Conservation (phyloP, 2,888 invertebrate species). For the Chalcosyrphus nemorum region DNA sequence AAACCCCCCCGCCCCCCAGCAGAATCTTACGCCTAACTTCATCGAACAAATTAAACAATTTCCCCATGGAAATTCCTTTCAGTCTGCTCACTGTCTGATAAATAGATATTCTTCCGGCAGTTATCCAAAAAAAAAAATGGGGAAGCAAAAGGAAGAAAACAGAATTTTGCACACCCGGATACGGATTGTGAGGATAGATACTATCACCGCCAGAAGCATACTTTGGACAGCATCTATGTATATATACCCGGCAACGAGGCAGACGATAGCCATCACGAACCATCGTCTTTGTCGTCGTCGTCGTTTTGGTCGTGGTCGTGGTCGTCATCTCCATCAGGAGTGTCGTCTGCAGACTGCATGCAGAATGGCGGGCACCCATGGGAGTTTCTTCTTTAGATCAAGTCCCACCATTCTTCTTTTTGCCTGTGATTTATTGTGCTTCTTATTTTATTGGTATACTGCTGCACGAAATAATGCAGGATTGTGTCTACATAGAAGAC, state of each 20-base stretch:
- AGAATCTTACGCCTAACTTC: conserved; percentile 10
- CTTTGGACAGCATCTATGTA: conserved; percentile 37
- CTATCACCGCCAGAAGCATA: conserved; percentile 35
- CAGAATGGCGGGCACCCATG: conserved; percentile 27
- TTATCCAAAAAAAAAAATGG: conserved; percentile 49
- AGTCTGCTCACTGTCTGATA: conserved; percentile 66
- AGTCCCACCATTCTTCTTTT: conserved; percentile 35
- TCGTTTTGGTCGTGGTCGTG: conserved; percentile 28
- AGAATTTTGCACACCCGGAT: conserved; percentile 57
- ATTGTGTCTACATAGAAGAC: conserved; percentile 35
- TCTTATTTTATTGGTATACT: conserved; percentile 65
- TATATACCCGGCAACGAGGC: conserved; percentile 48
- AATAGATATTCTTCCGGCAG: conserved; percentile 72
- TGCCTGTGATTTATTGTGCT: conserved; percentile 63
- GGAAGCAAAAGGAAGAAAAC: neutral
- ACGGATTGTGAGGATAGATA: conserved; percentile 37
- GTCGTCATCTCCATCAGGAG: conserved; percentile 66
- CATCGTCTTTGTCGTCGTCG: conserved; percentile 33
- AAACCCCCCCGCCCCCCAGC: conserved; percentile 29
- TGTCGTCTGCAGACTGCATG: conserved; percentile 48
- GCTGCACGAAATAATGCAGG: conserved; percentile 56
- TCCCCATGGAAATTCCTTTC: conserved; percentile 59
- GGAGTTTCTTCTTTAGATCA: conserved; percentile 43
- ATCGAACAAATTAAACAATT: conserved; percentile 60
- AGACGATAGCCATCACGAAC: conserved; percentile 60